A percentile compares a stretch with the other conserved stretches of the same genome.
Evolutionary conservation across 2,113 vertebrate genomes (phyloP).

Genomic region (Rutilus rutilus): DNA sequence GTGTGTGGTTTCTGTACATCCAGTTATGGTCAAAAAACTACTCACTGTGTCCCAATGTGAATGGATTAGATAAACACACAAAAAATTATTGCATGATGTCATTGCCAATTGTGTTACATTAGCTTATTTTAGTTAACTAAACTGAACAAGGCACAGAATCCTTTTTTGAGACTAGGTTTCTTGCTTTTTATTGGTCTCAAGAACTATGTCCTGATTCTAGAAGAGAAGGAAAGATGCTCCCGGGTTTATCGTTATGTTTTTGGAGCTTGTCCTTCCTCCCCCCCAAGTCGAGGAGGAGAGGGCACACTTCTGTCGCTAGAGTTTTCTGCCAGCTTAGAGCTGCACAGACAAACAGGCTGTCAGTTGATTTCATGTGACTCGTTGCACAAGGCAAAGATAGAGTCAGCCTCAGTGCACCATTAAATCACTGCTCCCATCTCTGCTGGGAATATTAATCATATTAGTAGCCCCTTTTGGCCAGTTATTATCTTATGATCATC

Average conservation of each 20-base stretch:
- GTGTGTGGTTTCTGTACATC: neutral
- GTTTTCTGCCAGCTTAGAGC: conserved; percentile 23
- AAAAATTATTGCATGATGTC: neutral
- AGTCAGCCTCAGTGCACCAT: conserved; percentile 7
- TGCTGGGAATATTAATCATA: conserved; percentile 6
- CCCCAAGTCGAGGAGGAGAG: conserved; percentile 10
- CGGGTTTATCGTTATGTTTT: conserved; percentile 22
- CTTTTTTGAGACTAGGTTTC: neutral
- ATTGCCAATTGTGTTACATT: neutral
- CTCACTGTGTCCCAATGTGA: neutral
- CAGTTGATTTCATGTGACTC: conserved; percentile 37
- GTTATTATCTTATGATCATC: conserved; percentile 13
- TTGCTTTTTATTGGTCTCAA: conserved; percentile 7
- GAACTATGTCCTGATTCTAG: conserved; percentile 22
- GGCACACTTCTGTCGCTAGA: conserved; percentile 22
- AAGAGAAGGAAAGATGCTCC: conserved; percentile 36
- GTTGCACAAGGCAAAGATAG: conserved; percentile 3
- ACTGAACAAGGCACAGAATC: neutral
- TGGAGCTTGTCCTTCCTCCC: conserved; percentile 17
- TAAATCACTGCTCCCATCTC: conserved; percentile 9
- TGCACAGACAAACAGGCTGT: conserved; percentile 24
- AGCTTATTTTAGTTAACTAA: neutral
- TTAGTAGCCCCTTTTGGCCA: conserved; percentile 18
- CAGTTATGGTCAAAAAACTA: neutral
- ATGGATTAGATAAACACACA: neutral